A percentile compares a stretch with the other conserved stretches of the same genome.
These are phyloP conservation scores for Cheilinus undulatus DNA, from an alignment of 2,113 vertebrate genomes.

Conservation along the genomic window DNA sequence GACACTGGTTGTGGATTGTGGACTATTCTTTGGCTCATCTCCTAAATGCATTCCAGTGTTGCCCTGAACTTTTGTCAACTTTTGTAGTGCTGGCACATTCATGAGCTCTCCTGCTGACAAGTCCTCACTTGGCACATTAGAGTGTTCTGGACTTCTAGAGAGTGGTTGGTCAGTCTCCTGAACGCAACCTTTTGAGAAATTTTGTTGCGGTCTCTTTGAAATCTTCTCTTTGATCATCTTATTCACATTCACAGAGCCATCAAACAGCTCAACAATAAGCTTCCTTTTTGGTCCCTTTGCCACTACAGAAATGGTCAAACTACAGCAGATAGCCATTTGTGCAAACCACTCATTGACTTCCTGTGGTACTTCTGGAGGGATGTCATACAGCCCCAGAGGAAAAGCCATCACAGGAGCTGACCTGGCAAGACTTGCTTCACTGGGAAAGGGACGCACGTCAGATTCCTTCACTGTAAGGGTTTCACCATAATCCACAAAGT, in stretches of 20 bases:
- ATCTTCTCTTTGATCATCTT: constrained; percentile 79
- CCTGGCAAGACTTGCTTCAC: constrained; percentile 73
- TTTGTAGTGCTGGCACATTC: not conserved
- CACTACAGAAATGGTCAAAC: constrained; percentile 84
- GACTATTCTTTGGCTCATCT: not conserved
- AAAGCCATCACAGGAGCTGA: constrained; percentile 89
- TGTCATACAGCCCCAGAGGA: constrained; percentile 85
- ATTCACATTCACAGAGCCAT: constrained; percentile 85
- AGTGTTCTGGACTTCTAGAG: not conserved
- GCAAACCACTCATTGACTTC: constrained; percentile 88
- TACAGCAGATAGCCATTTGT: constrained; percentile 74
- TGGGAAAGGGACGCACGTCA: constrained; percentile 82
- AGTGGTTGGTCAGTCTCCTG: not conserved
- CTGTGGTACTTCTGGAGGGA: constrained; percentile 74
- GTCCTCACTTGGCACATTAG: not conserved
- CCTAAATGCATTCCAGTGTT: not conserved
- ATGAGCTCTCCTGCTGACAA: not conserved
- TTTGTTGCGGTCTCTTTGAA: not conserved
- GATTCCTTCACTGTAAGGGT: constrained; percentile 76
- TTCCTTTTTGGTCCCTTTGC: constrained; percentile 86
- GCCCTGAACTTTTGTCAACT: not conserved
- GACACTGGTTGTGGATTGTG: not conserved
- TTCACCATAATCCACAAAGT: constrained; percentile 93
- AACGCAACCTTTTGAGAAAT: rapidly evolving
- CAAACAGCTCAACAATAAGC: constrained; percentile 87